These are phyloP conservation scores for Eucidaris tribuloides DNA, from an alignment of 35 echinoderm and acorn worm species.

Conservation along the genomic window DNA sequence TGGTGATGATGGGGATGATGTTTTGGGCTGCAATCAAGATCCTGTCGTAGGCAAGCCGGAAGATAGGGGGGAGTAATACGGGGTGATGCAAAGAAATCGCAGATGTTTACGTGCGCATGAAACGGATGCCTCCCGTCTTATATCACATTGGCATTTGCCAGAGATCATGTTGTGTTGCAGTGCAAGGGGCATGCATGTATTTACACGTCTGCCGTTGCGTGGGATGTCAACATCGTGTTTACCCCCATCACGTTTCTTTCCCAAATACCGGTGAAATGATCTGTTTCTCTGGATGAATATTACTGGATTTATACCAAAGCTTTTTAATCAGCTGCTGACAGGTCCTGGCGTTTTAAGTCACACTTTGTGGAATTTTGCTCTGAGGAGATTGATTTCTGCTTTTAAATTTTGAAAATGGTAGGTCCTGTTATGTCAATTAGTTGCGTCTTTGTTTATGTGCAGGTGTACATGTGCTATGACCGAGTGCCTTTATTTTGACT, in stretches of 20 bases:
- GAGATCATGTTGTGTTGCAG: neutral
- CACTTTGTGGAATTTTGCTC: too few species aligned
- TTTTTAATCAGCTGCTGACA: neutral
- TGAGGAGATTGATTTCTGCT: too few species aligned
- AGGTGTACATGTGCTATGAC: too few species aligned
- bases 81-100: neutral
- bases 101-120: slow-evolving; percentile 23
- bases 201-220: neutral
- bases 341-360: too few species aligned
- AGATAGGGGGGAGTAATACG: neutral
- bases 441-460: too few species aligned
- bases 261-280: neutral
- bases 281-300: too few species aligned
- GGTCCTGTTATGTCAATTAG: too few species aligned
- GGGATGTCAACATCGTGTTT: slow-evolving; percentile 11
- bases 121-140: slow-evolving; percentile 15
- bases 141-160: slow-evolving; percentile 23
- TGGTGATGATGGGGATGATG: slow-evolving; percentile 10
- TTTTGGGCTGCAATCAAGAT: slow-evolving; percentile 15
- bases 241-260: neutral
- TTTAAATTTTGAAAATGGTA: too few species aligned
- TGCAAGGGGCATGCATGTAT: neutral
- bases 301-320: neutral
- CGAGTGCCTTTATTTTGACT: too few species aligned
- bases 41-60: neutral